phyloP scores from a whole-genome alignment of 37 sponge, comb jelly and placozoan species.

The Hexactinellida sp. region DNA sequence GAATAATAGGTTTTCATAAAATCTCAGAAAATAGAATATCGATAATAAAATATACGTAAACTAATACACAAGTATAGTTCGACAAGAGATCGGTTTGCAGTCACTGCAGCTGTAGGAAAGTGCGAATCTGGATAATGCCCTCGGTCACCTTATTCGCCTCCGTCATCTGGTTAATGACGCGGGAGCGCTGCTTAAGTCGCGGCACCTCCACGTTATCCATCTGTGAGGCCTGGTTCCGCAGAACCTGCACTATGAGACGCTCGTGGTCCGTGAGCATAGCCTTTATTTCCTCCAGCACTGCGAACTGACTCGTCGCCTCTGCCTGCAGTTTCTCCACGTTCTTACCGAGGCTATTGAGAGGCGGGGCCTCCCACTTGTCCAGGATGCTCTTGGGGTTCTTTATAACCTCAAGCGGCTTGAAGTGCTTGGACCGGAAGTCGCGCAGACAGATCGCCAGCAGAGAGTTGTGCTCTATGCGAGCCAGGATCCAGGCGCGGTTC shows the following conservation, averaged over 20 bases:
- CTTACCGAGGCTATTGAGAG: conserved; percentile 35
- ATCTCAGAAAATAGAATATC: too few relatives aligned
- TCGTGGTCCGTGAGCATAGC: neutral
- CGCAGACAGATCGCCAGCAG: conserved; percentile 20
- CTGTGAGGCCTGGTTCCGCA: neutral
- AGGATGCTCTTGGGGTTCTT: conserved; percentile 29
- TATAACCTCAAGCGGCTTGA: conserved; percentile 20
- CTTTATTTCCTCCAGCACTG: neutral
- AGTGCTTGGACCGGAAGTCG: conserved; percentile 19
- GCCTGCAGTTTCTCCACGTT: conserved; percentile 21
- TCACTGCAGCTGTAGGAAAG: neutral
- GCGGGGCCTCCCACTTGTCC: conserved; percentile 57
- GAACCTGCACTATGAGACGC: neutral
- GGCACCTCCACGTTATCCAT: neutral
- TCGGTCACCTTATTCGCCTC: conserved; percentile 3
- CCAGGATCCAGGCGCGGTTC: conserved; percentile 54
- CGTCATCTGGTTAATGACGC: neutral
- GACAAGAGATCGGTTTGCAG: neutral
- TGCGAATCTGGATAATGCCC: neutral
- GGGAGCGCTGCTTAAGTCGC: neutral
- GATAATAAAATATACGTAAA: too few relatives aligned
- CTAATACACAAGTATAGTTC: too few relatives aligned
- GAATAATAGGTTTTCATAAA: too few relatives aligned
- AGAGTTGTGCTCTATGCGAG: conserved; percentile 48
- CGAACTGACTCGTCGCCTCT: neutral